These are phyloP conservation scores for Chelidonichthys spinosus DNA, from an alignment of 2,797 vertebrate species.

Conservation along the genomic window DNA sequence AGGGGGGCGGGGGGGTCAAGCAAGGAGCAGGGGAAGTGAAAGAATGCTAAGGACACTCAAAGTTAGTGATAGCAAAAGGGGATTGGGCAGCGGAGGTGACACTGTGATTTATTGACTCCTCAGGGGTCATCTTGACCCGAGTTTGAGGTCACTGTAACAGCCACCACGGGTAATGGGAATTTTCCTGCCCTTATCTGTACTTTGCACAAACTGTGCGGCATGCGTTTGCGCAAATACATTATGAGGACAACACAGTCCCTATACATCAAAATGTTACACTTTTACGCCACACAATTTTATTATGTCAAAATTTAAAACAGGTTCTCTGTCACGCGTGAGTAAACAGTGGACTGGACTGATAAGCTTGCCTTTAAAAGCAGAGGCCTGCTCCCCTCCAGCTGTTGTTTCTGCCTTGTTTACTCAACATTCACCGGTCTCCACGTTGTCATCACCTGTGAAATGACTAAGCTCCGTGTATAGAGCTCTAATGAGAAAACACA, in stretches of 20 bases:
- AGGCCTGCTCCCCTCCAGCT: constrained; percentile 60
- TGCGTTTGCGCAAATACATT: constrained; percentile 20
- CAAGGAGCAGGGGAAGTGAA: constrained; percentile 82
- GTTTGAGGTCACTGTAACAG: constrained; percentile 75
- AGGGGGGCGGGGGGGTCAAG: constrained; percentile 75
- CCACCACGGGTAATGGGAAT: constrained; percentile 61
- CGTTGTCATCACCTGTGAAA: constrained; percentile 88
- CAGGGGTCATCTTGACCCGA: constrained; percentile 80
- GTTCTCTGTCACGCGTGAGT: constrained; percentile 4
- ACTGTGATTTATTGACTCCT: constrained; percentile 84
- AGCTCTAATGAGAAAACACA: constrained; percentile 82
- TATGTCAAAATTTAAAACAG: background rate
- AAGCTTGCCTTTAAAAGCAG: constrained; percentile 33
- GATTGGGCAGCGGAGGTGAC: constrained; percentile 79
- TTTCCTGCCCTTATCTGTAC: constrained; percentile 48
- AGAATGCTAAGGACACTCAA: constrained; percentile 84
- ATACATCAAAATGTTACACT: background rate
- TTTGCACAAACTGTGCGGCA: constrained; percentile 28
- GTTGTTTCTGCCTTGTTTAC: constrained; percentile 83
- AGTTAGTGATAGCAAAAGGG: constrained; percentile 81
- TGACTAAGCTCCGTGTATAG: constrained; percentile 81
- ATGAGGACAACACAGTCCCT: background rate
- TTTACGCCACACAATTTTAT: background rate
- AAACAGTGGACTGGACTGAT: constrained; percentile 17
- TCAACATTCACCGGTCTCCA: constrained; percentile 74